Conservation (phyloP, 1,140 invertebrate genomes). For the Lethocerus indicus region DNA sequence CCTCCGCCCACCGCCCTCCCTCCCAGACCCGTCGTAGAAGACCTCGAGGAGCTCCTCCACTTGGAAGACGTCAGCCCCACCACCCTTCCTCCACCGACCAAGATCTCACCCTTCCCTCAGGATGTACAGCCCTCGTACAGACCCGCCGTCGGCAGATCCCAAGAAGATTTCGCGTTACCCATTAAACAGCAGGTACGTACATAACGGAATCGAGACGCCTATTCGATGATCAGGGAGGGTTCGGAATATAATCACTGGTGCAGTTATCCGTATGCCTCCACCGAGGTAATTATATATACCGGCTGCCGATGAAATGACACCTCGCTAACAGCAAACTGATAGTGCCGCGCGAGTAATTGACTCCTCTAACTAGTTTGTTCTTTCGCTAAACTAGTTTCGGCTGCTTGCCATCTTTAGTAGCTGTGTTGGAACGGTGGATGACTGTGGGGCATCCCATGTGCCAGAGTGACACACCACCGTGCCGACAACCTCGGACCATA, state of each 20-base stretch:
- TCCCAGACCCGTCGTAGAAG: not conserved
- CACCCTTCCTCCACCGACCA: not conserved
- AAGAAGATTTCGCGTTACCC: conserved; percentile 5
- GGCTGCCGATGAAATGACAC: not conserved
- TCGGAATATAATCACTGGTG: not conserved
- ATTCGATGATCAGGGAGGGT: not conserved
- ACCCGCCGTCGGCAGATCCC: conserved; percentile 1
- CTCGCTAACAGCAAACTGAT: not conserved
- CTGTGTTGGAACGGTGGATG: too few species aligned
- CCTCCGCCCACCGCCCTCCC: not conserved
- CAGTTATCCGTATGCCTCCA: not conserved
- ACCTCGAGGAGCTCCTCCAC: not conserved
- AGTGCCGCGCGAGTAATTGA: not conserved
- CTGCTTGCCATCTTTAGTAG: too few species aligned
- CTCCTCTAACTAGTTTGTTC: not conserved
- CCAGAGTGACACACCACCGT: too few species aligned
- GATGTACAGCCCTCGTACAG: conserved; percentile 6
- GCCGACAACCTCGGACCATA: too few species aligned
- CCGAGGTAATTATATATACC: not conserved
- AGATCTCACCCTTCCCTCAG: not conserved
- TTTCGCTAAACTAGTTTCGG: too few species aligned
- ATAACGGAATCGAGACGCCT: not conserved
- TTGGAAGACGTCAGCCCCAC: not conserved
- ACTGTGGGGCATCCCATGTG: too few species aligned
- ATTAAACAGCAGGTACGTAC: conserved; percentile 6